Percentiles rank a stretch among this genome's conserved stretches.
Conservation (phyloP, 2,888 invertebrate species). For the Stenichneumon culpator region DNA sequence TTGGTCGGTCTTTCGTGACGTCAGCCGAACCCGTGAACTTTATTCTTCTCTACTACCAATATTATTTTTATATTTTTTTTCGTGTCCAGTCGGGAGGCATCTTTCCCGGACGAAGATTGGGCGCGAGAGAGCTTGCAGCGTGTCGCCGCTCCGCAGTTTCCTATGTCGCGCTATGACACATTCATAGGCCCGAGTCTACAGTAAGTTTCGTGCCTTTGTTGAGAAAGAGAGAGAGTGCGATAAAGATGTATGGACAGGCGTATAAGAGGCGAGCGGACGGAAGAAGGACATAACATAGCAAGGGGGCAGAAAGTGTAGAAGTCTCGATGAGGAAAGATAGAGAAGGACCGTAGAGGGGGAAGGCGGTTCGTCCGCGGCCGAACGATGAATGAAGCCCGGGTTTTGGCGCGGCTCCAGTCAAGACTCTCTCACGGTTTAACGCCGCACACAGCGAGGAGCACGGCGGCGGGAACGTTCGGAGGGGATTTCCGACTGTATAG, state of each 20-base stretch:
- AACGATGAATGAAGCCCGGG: conserved; percentile 77
- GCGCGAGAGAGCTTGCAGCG: conserved; percentile 23
- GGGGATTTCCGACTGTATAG: conserved; percentile 23
- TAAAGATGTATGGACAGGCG: neutral
- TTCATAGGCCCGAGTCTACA: neutral
- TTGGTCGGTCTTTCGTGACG: conserved; percentile 49
- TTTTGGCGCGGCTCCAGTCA: conserved; percentile 75
- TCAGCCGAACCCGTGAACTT: conserved; percentile 53
- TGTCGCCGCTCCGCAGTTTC: conserved; percentile 20
- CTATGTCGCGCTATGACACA: neutral
- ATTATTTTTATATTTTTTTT: conserved; percentile 44
- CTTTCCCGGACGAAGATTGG: neutral
- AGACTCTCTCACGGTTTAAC: conserved; percentile 59
- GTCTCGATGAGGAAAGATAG: neutral
- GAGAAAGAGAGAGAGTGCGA: neutral
- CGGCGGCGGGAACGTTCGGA: conserved; percentile 54
- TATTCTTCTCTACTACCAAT: conserved; percentile 37
- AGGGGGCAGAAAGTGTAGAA: neutral
- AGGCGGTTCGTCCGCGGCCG: conserved; percentile 66
- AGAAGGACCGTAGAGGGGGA: conserved; percentile 5
- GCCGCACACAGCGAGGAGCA: conserved; percentile 51
- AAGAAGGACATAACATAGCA: neutral
- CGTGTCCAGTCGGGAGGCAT: conserved; percentile 6
- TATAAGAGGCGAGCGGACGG: neutral
- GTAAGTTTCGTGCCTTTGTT: neutral